These are phyloP conservation scores for Micrastur ruficollis DNA, from an alignment of 2,797 vertebrate species.

Conservation along the genomic window DNA sequence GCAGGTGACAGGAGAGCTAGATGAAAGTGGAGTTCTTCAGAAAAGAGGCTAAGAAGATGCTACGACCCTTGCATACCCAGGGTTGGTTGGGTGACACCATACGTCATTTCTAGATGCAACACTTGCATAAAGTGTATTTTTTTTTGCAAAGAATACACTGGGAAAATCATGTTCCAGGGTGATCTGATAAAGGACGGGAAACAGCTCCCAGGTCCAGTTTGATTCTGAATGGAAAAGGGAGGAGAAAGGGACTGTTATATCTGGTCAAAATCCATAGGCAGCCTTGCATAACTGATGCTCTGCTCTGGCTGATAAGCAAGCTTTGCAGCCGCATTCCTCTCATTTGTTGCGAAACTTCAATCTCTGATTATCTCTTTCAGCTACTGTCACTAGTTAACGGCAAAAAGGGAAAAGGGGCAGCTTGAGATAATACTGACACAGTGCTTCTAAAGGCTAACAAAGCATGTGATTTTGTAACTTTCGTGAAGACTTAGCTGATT, in stretches of 20 bases:
- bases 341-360: background rate
- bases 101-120: background rate
- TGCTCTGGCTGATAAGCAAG: background rate
- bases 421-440: background rate
- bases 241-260: background rate
- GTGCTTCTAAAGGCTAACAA: background rate
- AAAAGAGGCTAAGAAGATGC: background rate
- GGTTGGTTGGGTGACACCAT: background rate
- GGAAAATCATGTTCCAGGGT: background rate
- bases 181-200: background rate
- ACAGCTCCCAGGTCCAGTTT: background rate
- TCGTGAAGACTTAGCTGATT: background rate
- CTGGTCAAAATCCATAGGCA: conserved; percentile 22
- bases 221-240: background rate
- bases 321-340: background rate
- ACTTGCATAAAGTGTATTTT: background rate
- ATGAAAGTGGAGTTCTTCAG: background rate
- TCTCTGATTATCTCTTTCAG: background rate
- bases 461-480: background rate
- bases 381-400: background rate
- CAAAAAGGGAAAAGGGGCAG: background rate
- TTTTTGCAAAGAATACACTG: background rate
- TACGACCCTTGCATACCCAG: background rate
- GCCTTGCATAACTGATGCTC: background rate
- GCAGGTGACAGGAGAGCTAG: background rate